Percentiles rank a stretch among this genome's conserved stretches.
Evolutionary conservation across 2,113 vertebrate species (phyloP).

Genomic region (western clawed frog (Xenopus tropicalis)): UCB_Xtro_10.0 CM004445.2:99597001-99597500

Average conservation of each 20-base stretch:
- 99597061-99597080: constrained; percentile 59
- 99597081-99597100: constrained; percentile 75
- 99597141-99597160: constrained; percentile 79
- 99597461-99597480: too few species aligned
- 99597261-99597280: constrained; percentile 52
- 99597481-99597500: too few species aligned
- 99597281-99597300: constrained; percentile 49
- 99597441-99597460: too few species aligned
- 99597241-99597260: constrained; percentile 62
- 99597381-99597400: too few species aligned
- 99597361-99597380: too few species aligned
- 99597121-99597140: constrained; percentile 68
- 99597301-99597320: constrained; percentile 36
- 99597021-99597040: too few species aligned
- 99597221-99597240: constrained; percentile 63
- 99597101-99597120: constrained; percentile 75
- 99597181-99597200: constrained; percentile 69
- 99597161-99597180: constrained; percentile 63
- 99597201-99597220: constrained; percentile 70
- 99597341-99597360: too few species aligned
- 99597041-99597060: constrained; percentile 31
- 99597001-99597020: too few species aligned
- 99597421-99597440: too few species aligned
- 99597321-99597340: constrained; percentile 1
- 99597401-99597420: background rate